Evolutionary conservation across 2,113 vertebrate species (phyloP).

Genomic region (Ammodytes dubius): DNA sequence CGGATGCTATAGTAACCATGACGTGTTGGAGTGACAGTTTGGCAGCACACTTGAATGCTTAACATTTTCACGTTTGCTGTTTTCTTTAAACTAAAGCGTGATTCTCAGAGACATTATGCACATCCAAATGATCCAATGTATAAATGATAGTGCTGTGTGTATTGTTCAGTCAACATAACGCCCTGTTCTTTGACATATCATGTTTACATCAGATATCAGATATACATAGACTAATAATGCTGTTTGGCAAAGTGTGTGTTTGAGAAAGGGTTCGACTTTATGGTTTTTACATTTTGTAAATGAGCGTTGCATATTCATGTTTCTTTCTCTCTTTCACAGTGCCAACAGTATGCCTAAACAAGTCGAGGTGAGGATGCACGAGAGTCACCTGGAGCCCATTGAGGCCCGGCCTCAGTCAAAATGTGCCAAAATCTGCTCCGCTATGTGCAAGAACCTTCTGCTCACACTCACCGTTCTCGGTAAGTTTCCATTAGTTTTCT

Average conservation of each 20-base stretch:
- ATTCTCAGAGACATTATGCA: slow-evolving; percentile 4
- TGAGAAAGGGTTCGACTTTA: not conserved
- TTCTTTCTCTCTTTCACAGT: slow-evolving; percentile 76
- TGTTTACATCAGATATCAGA: not conserved
- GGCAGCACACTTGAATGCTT: slow-evolving; percentile 35
- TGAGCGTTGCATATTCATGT: not conserved
- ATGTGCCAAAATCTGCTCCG: slow-evolving; percentile 89
- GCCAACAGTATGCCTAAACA: slow-evolving; percentile 98
- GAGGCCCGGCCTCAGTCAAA: slow-evolving; percentile 88
- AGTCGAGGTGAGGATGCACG: slow-evolving; percentile 98
- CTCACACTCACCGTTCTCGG: slow-evolving; percentile 95
- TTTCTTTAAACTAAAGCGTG: slow-evolving; percentile 15
- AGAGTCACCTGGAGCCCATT: slow-evolving; percentile 92
- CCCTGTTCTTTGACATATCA: not conserved
- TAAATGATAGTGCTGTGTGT: not conserved
- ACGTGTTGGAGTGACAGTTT: slow-evolving; percentile 54
- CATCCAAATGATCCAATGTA: not conserved
- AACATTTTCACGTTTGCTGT: slow-evolving; percentile 31
- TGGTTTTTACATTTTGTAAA: not conserved
- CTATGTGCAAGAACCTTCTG: slow-evolving; percentile 93
- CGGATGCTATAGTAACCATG: slow-evolving; percentile 50
- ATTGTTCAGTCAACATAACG: not conserved
- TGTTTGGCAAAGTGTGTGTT: not conserved
- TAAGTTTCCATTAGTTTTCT: slow-evolving; percentile 73
- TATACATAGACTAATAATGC: not conserved